Conservation (phyloP, 1,140 invertebrate genomes). For the Euwallacea similis region DNA sequence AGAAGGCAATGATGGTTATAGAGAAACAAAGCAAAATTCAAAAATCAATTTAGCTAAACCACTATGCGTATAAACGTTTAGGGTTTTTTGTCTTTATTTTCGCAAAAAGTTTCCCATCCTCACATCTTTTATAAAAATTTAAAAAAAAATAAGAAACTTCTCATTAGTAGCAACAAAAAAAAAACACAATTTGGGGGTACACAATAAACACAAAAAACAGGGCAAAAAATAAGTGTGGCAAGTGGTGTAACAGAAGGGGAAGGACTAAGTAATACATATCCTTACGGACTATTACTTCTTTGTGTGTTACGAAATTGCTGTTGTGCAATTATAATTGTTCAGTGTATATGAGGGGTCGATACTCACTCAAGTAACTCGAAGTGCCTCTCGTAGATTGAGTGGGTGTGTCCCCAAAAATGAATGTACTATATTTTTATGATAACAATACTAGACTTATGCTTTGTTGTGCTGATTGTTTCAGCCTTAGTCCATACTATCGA, state of each 20-base stretch:
- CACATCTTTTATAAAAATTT: too few species aligned
- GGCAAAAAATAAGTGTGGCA: not conserved
- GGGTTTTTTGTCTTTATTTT: too few species aligned
- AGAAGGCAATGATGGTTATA: too few species aligned
- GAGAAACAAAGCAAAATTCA: too few species aligned
- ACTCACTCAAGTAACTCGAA: slow-evolving; percentile 53
- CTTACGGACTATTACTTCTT: slow-evolving; percentile 47
- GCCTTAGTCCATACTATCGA: slow-evolving; percentile 50
- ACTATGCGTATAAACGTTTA: too few species aligned
- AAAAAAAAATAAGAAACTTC: too few species aligned
- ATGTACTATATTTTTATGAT: slow-evolving; percentile 54
- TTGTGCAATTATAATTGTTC: slow-evolving; percentile 53
- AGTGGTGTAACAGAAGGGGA: slow-evolving; percentile 13
- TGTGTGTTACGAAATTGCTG: slow-evolving; percentile 54
- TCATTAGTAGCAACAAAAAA: not conserved
- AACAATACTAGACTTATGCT: slow-evolving; percentile 50
- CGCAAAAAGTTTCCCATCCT: too few species aligned
- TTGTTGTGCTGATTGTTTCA: slow-evolving; percentile 50
- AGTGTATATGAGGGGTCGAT: slow-evolving; percentile 51
- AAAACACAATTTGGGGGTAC: not conserved
- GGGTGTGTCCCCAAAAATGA: slow-evolving; percentile 51
- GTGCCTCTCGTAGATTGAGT: slow-evolving; percentile 55
- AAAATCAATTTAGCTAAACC: too few species aligned
- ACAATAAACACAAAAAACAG: not conserved
- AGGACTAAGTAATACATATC: slow-evolving; percentile 49